phyloP scores from a whole-genome alignment of 2,113 vertebrate species.

The Myotis lucifugus region DNA sequence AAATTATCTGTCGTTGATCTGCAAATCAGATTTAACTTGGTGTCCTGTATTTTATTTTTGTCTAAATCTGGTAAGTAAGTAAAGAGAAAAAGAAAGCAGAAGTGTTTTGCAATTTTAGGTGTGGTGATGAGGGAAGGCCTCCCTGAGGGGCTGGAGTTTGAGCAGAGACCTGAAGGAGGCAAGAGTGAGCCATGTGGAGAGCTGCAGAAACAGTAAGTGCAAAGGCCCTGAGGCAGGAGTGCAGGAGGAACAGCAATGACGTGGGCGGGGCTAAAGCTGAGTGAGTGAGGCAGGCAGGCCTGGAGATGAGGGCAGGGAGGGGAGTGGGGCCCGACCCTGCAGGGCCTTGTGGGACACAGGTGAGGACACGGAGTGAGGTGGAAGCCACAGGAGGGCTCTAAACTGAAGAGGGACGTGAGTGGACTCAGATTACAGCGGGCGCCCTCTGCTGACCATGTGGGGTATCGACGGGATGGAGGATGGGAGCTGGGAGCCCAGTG shows the following conservation, averaged over 20 bases:
- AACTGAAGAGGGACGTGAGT: fast-evolving
- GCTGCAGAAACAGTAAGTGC: neutral
- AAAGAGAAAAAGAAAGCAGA: neutral
- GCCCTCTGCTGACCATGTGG: neutral
- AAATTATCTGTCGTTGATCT: neutral
- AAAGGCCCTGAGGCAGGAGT: neutral
- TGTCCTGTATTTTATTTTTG: neutral
- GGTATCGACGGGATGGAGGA: neutral
- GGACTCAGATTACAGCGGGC: fast-evolving
- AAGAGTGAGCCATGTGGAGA: neutral
- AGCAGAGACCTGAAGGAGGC: neutral
- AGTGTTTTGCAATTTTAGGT: neutral
- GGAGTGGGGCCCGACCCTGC: neutral
- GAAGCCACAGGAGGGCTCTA: neutral
- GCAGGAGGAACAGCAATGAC: neutral
- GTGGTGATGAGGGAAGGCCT: neutral
- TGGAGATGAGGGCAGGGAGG: neutral
- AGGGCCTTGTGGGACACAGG: neutral
- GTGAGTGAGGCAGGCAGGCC: neutral
- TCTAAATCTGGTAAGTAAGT: neutral
- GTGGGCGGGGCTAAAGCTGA: neutral
- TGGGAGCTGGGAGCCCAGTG: fast-evolving
- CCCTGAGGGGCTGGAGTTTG: neutral
- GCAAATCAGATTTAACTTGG: neutral
- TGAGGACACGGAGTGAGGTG: neutral